Evolutionary conservation across 2,888 invertebrate genomes (phyloP), one percentile per base, ranked within the genome.

Genomic region (Lydus trimaculatus): DNA sequence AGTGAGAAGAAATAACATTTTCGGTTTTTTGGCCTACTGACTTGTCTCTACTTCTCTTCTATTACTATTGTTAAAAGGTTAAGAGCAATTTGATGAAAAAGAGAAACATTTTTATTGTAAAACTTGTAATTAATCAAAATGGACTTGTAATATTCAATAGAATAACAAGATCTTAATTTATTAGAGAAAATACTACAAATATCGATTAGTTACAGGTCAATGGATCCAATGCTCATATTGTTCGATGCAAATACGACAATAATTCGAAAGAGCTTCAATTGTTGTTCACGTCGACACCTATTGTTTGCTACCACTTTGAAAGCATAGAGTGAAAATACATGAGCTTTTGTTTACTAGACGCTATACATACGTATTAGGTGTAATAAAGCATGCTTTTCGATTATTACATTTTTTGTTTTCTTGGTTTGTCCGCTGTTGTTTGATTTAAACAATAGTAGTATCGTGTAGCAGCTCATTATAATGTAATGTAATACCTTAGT

Each of bases 1-100:
- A 36, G 17, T 43, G 7, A 43, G 43, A 78, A 78, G 77, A 75
- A 56, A 56, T 25, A 15, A 15, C 28, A 56, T 73, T 73, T 73
- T 73, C 63, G 69, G 70, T 64, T 75, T 74, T 76, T 74, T 72
- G 69, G 3, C 13, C 36, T 74, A 74, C 72, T 75, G 76, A 77
- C 76, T 77, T 74, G 75, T 76, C 71, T 73, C 9, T 61, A 33
- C n/a, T 28, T 3, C 28, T n/a, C n/a, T n/a, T n/a, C n/a, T n/a
- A n/a, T n/a, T n/a, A n/a, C n/a, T n/a, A n/a, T n/a, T n/a, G n/a
- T n/a, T 43, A 43, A 52, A 20, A 52, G 9, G 1, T 20, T 52
- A 20, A 23, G 8, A 13, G 11, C n/a, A 36, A 15, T 13, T 36
- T 13, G 36, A 13, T 13, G 36, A 4, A 36, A 13, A 36, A 13